Evolutionary conservation across 2,888 invertebrate species (phyloP), one percentile per base, ranked within the genome.

Genomic region (Yponomeuta sedellus): DNA sequence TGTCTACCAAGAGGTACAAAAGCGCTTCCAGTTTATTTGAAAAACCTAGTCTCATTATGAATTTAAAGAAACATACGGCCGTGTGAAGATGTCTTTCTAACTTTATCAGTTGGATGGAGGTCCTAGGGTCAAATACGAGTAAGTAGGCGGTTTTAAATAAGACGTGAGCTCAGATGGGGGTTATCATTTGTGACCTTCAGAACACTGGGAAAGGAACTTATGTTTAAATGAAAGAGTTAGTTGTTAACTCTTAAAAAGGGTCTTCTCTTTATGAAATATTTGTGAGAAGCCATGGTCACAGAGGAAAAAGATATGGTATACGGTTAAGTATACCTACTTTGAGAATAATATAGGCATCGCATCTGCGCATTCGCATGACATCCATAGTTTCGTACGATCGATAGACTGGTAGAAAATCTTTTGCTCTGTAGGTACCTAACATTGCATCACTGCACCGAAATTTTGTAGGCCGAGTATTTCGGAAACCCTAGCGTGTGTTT

Each of bases 81-180:
- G 16, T 52, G 44, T 16, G 16, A 16, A 52, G 44, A 52, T 52
- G 44, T 52, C 16, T 12, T 16, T 52, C 44, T 52, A 16, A 16
- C 44, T 58, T 58, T 58, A 58, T 58, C 58, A 58, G 58, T 58
- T 58, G 58, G 19, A 19, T 20, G 59, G 11, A 61, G 61, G 61
- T 25, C 61, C 61, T 61, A 28, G 16, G 61, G 61, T 61, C 61
- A 61, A 61, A 28, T 10, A 20, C n/a, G n/a, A n/a, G n/a, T n/a
- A 34, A 61, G 61, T 28, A 25, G 34, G 25, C 22, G 25, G 61
- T 61, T 28, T 61, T 61, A 16, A 61, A 61, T 61, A 28, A 34
- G 61, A 28, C 61, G n/a, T 34, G 58, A 22, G n/a, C 61, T 28
- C 61, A 34, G 61, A 61, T 59, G 34, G 28, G 61, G 61, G 61